These are phyloP conservation scores for Erannis defoliaria DNA, from an alignment of 2,888 invertebrate species.

Conservation along the genomic window DNA sequence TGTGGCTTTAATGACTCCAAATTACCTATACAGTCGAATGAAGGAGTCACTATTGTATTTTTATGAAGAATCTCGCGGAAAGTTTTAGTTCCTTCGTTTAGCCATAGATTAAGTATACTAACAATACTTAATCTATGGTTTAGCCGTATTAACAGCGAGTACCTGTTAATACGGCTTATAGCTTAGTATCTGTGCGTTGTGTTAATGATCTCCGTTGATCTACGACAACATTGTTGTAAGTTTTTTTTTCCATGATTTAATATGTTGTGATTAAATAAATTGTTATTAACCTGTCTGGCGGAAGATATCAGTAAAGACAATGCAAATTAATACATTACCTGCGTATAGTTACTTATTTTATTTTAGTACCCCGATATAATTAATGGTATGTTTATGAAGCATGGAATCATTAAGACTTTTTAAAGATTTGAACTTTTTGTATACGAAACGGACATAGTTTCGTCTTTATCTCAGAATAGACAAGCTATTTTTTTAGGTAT, in stretches of 20 bases:
- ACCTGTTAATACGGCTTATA: too few relatives aligned
- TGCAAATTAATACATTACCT: background rate
- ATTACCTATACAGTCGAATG: background rate
- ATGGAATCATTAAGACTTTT: too few relatives aligned
- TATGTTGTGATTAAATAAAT: background rate
- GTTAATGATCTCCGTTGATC: background rate
- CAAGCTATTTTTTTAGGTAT: too few relatives aligned
- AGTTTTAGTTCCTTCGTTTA: background rate
- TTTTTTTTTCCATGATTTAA: background rate
- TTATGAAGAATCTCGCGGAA: too few relatives aligned
- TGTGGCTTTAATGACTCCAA: background rate
- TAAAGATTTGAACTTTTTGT: too few relatives aligned
- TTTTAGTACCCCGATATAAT: too few relatives aligned
- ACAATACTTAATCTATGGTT: too few relatives aligned
- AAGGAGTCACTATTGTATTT: background rate
- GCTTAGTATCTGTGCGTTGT: background rate
- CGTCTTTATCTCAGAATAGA: too few relatives aligned
- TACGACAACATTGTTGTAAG: constrained; percentile 3
- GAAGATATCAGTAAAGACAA: constrained; percentile 2
- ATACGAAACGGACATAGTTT: too few relatives aligned
- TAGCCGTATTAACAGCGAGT: too few relatives aligned
- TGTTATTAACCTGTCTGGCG: background rate
- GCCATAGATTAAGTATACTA: too few relatives aligned
- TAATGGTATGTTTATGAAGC: too few relatives aligned
- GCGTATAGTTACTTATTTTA: background rate